Conservation (phyloP, 1,140 invertebrate genomes). For the Macrobrachium rosenbergii region DNA sequence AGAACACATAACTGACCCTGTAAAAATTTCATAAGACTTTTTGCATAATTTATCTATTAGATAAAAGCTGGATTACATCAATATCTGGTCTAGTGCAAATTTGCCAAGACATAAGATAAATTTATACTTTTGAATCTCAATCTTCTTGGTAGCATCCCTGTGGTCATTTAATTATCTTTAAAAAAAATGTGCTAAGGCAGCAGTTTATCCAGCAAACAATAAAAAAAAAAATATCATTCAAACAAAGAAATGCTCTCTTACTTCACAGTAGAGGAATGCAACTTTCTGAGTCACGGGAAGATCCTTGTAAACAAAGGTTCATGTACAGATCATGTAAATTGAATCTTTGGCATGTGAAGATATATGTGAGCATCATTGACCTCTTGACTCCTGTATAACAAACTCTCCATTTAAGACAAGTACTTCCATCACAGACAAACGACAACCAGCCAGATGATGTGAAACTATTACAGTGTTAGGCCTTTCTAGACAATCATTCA, state of each 20-base stretch:
- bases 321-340: slow-evolving; percentile 60
- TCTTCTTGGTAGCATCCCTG: neutral
- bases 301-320: slow-evolving; percentile 42
- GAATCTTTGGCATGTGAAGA: slow-evolving; percentile 62
- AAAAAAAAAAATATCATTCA: slow-evolving; percentile 29
- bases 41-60: too few relatives aligned
- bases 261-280: slow-evolving; percentile 59
- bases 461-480: slow-evolving; percentile 1
- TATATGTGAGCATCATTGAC: slow-evolving; percentile 59
- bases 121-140: slow-evolving; percentile 14
- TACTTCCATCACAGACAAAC: slow-evolving; percentile 56
- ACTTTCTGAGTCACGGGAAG: slow-evolving; percentile 23
- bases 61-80: too few relatives aligned
- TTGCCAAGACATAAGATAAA: too few relatives aligned
- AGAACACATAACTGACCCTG: too few relatives aligned
- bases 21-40: too few relatives aligned
- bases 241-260: slow-evolving; percentile 49
- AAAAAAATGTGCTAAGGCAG: slow-evolving; percentile 46
- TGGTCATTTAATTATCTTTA: too few relatives aligned
- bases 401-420: slow-evolving; percentile 40
- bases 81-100: too few relatives aligned
- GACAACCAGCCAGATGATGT: slow-evolving; percentile 52
- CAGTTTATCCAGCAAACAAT: slow-evolving; percentile 40
- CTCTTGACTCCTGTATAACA: slow-evolving; percentile 32
- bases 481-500: neutral